Base-by-base conservation (phyloP, 1,140 invertebrate species). In the Araneus ventricosus region DNA sequence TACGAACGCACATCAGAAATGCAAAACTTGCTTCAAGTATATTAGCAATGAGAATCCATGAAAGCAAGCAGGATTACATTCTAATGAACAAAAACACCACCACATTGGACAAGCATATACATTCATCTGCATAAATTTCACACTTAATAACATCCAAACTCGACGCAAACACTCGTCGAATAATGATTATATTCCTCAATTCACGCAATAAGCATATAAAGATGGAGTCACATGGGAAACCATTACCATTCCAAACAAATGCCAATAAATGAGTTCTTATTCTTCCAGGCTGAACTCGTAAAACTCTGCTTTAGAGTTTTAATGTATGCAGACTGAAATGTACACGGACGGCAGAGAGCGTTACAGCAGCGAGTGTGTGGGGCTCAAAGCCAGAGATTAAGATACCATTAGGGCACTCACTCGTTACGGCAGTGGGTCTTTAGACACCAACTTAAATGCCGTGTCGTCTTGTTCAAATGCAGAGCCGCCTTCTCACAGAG, bases 391-490 rank as follows among this genome's bases (percentile, higher is more conserved):
- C 57, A 59, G 24, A 67, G 63, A 67, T 67, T 67, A 67, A 67
- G 63, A 67, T 67, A n/a, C 63, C 63, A 67, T 67, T 67, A 67
- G 63, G 10, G 63, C 63, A 67, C 27, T n/a, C 63, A 67, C 27
- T 67, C 63, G 63, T 67, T 67, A 67, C 63, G 4, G 24, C 24
- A 67, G 22, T n/a, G n/a, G 6, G 63, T 67, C 63, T 67, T 67
- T 67, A 67, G 27, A 67, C 63, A 67, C 63, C 22, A 67, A 67
- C 63, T 67, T 67, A 67, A 67, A 67, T n/a, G 63, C 63, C 63
- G 63, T 67, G 63, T 67, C 63, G 63, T 67, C 63, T 67, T 67
- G 63, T 67, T 67, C 27, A 67, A 67, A 67, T 67, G 63, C 63
- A 67, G n/a, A 27, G 24, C 63, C 63, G 63, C 22, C 22, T 67